These are phyloP conservation scores for Amazonetta brasiliensis DNA, from an alignment of 2,797 vertebrate genomes.

Conservation along the genomic window DNA sequence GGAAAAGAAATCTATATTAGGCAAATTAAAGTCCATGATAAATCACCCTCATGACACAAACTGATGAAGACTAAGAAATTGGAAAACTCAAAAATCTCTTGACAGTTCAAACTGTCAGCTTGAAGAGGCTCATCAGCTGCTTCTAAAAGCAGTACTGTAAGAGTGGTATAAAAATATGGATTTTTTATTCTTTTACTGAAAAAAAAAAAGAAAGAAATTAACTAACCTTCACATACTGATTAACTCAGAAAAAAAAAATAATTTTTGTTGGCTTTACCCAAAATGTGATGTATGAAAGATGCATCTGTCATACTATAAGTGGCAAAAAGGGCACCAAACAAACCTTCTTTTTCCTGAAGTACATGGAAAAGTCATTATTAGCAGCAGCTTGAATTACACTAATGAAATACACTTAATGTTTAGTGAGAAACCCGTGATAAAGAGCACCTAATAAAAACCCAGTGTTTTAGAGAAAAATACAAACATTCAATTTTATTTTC, in stretches of 20 bases:
- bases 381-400: neutral
- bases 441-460: neutral
- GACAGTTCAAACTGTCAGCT: neutral
- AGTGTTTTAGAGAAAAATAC: neutral
- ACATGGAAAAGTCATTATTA: neutral
- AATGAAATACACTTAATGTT: neutral
- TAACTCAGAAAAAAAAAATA: neutral
- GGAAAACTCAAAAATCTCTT: slow-evolving; percentile 10
- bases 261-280: neutral
- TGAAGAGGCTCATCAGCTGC: neutral
- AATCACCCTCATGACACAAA: neutral
- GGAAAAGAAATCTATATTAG: slow-evolving; percentile 29
- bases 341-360: neutral
- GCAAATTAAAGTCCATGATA: slow-evolving; percentile 42
- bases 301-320: neutral
- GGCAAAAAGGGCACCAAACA: neutral
- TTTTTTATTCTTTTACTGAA: neutral
- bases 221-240: neutral
- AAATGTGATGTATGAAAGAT: neutral
- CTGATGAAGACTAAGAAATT: slow-evolving; percentile 19
- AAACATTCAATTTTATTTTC: neutral
- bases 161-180: neutral
- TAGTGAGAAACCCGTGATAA: neutral
- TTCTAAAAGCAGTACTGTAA: neutral
- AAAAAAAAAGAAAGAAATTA: neutral